Percentiles rank a stretch among this genome's conserved stretches.
These are phyloP conservation scores for Morpho deidamia DNA, from an alignment of 2,888 invertebrate genomes.

Conservation along the genomic window DNA sequence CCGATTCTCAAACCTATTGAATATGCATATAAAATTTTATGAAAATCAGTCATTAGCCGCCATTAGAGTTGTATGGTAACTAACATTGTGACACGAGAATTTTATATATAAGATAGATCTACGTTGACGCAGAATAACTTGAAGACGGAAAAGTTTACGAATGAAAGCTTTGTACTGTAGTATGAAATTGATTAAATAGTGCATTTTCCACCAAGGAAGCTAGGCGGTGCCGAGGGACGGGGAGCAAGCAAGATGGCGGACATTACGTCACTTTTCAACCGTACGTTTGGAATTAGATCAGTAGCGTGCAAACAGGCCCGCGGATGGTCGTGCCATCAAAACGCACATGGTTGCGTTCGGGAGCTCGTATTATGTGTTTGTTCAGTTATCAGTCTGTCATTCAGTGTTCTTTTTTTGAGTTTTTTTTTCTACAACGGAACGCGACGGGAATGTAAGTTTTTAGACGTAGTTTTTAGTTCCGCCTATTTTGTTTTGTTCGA, in stretches of 20 bases:
- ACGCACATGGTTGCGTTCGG: slow-evolving; percentile 8
- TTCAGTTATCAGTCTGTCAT: slow-evolving; percentile 42
- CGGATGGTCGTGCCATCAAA: slow-evolving; percentile 32
- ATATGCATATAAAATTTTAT: no score
- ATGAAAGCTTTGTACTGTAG: slow-evolving; percentile 40
- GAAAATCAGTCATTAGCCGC: no score
- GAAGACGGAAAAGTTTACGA: slow-evolving; percentile 20
- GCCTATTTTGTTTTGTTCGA: slow-evolving; percentile 28
- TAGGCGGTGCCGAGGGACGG: slow-evolving; percentile 48
- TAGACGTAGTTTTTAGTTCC: slow-evolving; percentile 40
- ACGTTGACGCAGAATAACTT: not conserved
- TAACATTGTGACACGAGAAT: no score
- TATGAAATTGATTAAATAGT: slow-evolving; percentile 67
- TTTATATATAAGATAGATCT: no score
- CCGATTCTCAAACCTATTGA: no score
- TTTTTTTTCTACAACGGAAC: slow-evolving; percentile 33
- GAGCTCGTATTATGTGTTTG: slow-evolving; percentile 40
- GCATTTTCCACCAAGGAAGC: slow-evolving; percentile 57
- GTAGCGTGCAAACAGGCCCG: slow-evolving; percentile 53
- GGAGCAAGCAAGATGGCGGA: slow-evolving; percentile 62
- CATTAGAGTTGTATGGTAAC: no score
- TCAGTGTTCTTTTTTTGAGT: slow-evolving; percentile 22
- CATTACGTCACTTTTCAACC: slow-evolving; percentile 72
- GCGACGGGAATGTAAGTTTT: slow-evolving; percentile 51
- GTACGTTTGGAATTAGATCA: slow-evolving; percentile 72